Percentiles rank a stretch among this genome's conserved stretches.
Evolutionary conservation across 2,797 vertebrate genomes (phyloP).

Genomic region (Falco naumanni): DNA sequence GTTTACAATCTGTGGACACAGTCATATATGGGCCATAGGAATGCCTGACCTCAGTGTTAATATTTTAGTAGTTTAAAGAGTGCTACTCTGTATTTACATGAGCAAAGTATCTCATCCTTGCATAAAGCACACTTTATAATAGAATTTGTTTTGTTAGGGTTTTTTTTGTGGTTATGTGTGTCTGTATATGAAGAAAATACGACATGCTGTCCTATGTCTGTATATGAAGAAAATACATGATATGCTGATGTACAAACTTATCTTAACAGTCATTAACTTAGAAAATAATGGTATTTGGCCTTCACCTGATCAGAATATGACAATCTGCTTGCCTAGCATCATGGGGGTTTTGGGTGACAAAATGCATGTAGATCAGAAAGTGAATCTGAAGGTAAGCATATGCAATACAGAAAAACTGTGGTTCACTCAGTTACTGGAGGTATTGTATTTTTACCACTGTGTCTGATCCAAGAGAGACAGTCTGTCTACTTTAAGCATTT

Average conservation of each 20-base stretch:
- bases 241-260: background rate
- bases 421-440: background rate
- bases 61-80: background rate
- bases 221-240: background rate
- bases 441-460: background rate
- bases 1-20: background rate
- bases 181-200: too few species aligned
- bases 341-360: background rate
- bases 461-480: background rate
- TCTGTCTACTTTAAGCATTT: background rate
- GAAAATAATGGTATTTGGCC: background rate
- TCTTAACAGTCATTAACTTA: background rate
- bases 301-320: background rate
- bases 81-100: background rate
- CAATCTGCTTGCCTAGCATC: background rate
- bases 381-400: background rate
- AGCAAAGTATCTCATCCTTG: background rate
- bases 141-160: background rate
- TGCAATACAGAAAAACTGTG: background rate
- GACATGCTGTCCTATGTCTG: background rate
- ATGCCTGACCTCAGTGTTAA: background rate
- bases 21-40: background rate
- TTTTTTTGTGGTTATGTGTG: background rate
- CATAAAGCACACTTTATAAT: background rate
- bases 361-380: background rate